Evolutionary conservation across 2,113 vertebrate genomes (phyloP).

Genomic region (Eolophus roseicapilla): DNA sequence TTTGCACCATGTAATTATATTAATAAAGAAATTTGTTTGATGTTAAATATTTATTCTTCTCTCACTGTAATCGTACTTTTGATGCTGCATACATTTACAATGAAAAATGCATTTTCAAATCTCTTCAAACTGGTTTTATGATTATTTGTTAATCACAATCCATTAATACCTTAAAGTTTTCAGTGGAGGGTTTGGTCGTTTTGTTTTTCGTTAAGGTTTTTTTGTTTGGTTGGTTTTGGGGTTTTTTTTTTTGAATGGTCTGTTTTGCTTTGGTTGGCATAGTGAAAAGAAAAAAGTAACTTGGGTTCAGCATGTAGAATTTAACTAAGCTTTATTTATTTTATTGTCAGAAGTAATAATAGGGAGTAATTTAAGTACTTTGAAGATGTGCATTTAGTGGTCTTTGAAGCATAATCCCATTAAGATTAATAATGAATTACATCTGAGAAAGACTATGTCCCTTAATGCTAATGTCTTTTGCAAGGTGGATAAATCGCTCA

Average conservation of each 20-base stretch:
- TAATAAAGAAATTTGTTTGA: slow-evolving; percentile 59
- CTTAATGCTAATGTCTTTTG: slow-evolving; percentile 54
- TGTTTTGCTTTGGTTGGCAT: slow-evolving; percentile 32
- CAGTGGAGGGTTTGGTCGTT: not conserved
- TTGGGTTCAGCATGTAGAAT: slow-evolving; percentile 41
- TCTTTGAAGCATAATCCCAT: slow-evolving; percentile 68
- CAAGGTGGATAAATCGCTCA: slow-evolving; percentile 37
- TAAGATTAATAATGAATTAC: slow-evolving; percentile 67
- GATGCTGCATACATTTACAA: slow-evolving; percentile 1
- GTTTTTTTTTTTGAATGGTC: not conserved
- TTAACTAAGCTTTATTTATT: slow-evolving; percentile 66
- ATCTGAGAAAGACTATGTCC: slow-evolving; percentile 55
- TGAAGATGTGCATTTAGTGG: slow-evolving; percentile 55
- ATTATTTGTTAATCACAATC: slow-evolving; percentile 37
- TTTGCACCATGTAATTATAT: slow-evolving; percentile 44
- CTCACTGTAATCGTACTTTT: slow-evolving; percentile 19
- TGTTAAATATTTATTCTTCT: slow-evolving; percentile 64
- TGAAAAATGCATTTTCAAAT: slow-evolving; percentile 18
- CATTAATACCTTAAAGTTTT: slow-evolving; percentile 2
- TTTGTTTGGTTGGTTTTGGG: not conserved
- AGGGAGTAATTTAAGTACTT: slow-evolving; percentile 56
- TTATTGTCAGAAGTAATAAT: slow-evolving; percentile 66
- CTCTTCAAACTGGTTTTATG: slow-evolving; percentile 5
- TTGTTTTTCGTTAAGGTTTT: not conserved
- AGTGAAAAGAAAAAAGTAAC: slow-evolving; percentile 34